Conservation (phyloP, 2,797 vertebrate species). For the Cyprinodon diabolis region DNA sequence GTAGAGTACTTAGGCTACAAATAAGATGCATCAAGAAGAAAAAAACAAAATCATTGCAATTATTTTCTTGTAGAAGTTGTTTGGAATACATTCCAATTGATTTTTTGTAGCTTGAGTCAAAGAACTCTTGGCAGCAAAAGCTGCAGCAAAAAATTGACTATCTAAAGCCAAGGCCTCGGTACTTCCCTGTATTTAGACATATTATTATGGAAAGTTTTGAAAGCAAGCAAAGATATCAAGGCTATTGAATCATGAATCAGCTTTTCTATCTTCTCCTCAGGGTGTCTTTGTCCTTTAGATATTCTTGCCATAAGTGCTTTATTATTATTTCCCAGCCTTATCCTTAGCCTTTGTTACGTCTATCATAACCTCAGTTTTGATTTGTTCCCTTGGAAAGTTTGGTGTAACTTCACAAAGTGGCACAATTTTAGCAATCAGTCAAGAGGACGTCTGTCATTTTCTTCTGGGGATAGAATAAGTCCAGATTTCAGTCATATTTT, state of each 20-base stretch:
- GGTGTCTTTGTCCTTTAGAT: neutral
- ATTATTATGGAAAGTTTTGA: neutral
- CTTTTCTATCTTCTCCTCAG: neutral
- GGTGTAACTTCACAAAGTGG: neutral
- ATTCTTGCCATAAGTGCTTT: neutral
- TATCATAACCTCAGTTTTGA: neutral
- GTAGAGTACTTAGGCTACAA: too few relatives aligned
- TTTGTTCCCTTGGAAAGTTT: neutral
- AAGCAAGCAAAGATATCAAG: neutral
- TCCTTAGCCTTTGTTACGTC: neutral
- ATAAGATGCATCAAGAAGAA: neutral
- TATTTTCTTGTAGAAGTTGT: neutral
- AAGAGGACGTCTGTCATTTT: neutral
- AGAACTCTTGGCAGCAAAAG: neutral
- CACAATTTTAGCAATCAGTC: neutral
- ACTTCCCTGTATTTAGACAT: neutral
- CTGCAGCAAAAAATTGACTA: neutral
- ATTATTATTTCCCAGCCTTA: slow-evolving; percentile 1
- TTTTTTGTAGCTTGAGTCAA: neutral
- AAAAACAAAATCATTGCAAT: neutral
- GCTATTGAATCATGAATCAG: neutral
- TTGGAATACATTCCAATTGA: neutral
- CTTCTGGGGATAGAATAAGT: neutral
- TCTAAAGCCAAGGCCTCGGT: neutral
- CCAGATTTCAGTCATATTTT: neutral